phyloP scores from a whole-genome alignment of 2,113 vertebrate genomes.

The Aspiorhynchus laticeps region DNA sequence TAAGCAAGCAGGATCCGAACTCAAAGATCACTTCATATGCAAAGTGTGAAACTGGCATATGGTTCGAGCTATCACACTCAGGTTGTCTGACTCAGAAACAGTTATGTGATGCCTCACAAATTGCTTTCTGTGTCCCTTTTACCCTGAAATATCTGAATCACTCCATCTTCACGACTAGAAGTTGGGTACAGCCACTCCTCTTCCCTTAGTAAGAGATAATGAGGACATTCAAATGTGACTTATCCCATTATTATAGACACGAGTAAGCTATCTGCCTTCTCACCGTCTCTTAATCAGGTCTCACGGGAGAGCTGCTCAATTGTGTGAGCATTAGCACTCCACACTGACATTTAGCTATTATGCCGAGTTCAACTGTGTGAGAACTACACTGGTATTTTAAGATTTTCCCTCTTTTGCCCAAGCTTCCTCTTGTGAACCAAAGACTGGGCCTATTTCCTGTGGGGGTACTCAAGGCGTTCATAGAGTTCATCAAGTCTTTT shows the following conservation, averaged over 20 bases:
- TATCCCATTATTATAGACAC: conserved; percentile 17
- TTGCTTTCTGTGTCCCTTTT: conserved; percentile 24
- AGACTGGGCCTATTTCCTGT: neutral
- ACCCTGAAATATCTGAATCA: conserved; percentile 25
- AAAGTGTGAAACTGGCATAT: conserved; percentile 15
- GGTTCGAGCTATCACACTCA: conserved; percentile 13
- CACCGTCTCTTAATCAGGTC: conserved; percentile 67
- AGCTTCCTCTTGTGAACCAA: neutral
- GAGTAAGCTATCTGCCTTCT: conserved; percentile 31
- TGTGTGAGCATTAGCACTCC: conserved; percentile 48
- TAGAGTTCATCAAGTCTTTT: conserved; percentile 47
- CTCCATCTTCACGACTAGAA: neutral
- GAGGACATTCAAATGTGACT: conserved; percentile 36
- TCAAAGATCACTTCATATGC: conserved; percentile 17
- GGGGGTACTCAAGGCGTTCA: conserved; percentile 14
- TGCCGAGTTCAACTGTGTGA: conserved; percentile 17
- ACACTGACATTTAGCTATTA: conserved; percentile 56
- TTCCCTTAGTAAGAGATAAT: conserved; percentile 20
- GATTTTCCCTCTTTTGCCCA: neutral
- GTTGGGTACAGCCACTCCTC: conserved; percentile 1
- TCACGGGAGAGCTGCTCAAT: conserved; percentile 48
- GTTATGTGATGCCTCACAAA: conserved; percentile 19
- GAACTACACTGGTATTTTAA: conserved; percentile 31
- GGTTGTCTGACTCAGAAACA: conserved; percentile 14
- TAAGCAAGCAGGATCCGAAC: conserved; percentile 30